phyloP scores from a whole-genome alignment of 2,113 vertebrate genomes.

The Abramis brama region DNA sequence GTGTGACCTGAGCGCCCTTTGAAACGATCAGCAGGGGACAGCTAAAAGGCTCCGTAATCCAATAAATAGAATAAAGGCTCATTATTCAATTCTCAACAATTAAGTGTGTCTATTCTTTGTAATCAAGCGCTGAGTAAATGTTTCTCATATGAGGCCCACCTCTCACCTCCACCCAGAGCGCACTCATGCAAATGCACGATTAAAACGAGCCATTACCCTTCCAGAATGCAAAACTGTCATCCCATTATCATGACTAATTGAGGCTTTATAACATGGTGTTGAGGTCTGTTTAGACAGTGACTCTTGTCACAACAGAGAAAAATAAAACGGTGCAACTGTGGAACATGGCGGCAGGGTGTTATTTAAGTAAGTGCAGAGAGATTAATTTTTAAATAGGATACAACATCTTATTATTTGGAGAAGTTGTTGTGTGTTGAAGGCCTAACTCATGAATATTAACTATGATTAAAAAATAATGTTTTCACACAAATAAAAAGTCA shows the following conservation, averaged over 20 bases:
- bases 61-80: constrained; percentile 11
- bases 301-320: constrained; percentile 29
- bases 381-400: too few relatives aligned
- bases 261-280: constrained; percentile 2
- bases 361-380: not conserved
- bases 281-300: constrained; percentile 11
- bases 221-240: constrained; percentile 19
- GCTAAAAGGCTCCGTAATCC: not conserved
- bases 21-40: not conserved
- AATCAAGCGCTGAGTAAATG: constrained; percentile 15
- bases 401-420: not conserved
- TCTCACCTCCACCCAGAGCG: constrained; percentile 28
- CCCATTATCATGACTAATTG: constrained; percentile 38
- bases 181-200: constrained; percentile 47
- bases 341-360: not conserved
- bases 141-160: constrained; percentile 31
- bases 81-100: constrained; percentile 32
- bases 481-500: not conserved
- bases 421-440: not conserved
- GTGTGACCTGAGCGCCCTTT: not conserved
- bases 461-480: not conserved
- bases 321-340: constrained; percentile 6
- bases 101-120: constrained; percentile 34
- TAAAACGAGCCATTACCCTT: constrained; percentile 47
- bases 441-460: not conserved